Evolutionary conservation across 2,797 vertebrate genomes (phyloP), one percentile per base, ranked within the genome.

Genomic region (Chrysocyon brachyurus): DNA sequence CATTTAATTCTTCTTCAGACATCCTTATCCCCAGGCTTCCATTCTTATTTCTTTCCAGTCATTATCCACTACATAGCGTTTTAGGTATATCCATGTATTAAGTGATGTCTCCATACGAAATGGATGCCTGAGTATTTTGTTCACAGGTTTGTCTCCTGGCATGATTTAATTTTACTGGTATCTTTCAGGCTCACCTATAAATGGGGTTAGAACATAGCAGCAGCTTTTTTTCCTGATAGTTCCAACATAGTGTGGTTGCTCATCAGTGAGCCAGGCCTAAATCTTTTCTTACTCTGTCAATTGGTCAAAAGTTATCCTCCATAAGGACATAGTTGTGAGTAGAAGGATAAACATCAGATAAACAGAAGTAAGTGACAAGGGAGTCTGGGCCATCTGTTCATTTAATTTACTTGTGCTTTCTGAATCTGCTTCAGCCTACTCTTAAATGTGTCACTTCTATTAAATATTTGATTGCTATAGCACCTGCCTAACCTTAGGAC

Each of bases 291-390:
- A 15, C 72, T 87, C n/a, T 78, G n/a, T 78, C 40, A 28, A 57
- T 68, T 95, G 95, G 94, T 94, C 94, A 91, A 94, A 97, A 96
- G 68, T 93, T 94, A 94, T 19, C 46, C 46, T 94, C 91, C 63
- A 59, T 89, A 93, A 97, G 95, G 95, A 95, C 49, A 73, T 68
- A 90, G 87, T 91, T 97, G 87, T 97, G 79, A 97, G 64, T 87
- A 77, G 85, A 96, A 94, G 91, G 59, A 96, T 90, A 97, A 96
- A 81, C 90, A 95, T 79, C 72, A 87, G 85, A 95, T 96, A 95
- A 97, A 97, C 79, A 96, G 68, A 95, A 98, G 83, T 97, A 96
- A 95, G 93, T 96, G 95, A 97, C 66, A 82, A 94, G 90, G 77
- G 94, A 94, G 90, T 79, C 57, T 81, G 81, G 54, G 49, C 92